A percentile compares a stretch with the other conserved stretches of the same genome.
Conservation (phyloP, 2,888 invertebrate species). For the Gerris lacustris region DNA sequence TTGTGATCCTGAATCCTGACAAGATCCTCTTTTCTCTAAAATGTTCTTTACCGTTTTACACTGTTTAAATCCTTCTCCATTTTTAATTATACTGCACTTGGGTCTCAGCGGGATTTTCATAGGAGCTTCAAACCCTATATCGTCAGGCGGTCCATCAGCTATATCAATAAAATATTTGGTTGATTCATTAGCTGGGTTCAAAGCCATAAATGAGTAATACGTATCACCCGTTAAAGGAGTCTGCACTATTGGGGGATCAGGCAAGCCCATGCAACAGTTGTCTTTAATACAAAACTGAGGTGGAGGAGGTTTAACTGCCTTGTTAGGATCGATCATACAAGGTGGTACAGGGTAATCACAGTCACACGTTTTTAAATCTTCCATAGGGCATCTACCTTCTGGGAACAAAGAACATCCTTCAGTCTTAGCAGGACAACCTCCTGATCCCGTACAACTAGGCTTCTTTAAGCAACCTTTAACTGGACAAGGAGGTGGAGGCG, state of each 20-base stretch:
- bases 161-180: conserved; percentile 24
- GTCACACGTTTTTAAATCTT: conserved; percentile 20
- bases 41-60: conserved; percentile 20
- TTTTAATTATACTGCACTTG: conserved; percentile 21
- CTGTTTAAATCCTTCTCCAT: conserved; percentile 21
- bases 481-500: conserved; percentile 11
- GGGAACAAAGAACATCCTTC: conserved; percentile 22
- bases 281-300: conserved; percentile 21
- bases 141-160: conserved; percentile 9
- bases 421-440: conserved; percentile 19
- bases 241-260: conserved; percentile 18
- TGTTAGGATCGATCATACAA: conserved; percentile 18
- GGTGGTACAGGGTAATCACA: conserved; percentile 23
- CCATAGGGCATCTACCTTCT: conserved; percentile 24
- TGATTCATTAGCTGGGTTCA: conserved; percentile 19
- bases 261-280: conserved; percentile 25
- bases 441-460: not conserved
- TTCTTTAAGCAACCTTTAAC: not conserved
- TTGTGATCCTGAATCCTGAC: conserved; percentile 12
- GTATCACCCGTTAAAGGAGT: conserved; percentile 11
- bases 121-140: conserved; percentile 9
- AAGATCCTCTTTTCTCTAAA: conserved; percentile 18
- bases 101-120: conserved; percentile 15
- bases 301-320: conserved; percentile 13
- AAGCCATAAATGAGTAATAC: conserved; percentile 18